Base-by-base conservation (phyloP, 2,888 invertebrate species). In the Limnephilus rhombicus region DNA sequence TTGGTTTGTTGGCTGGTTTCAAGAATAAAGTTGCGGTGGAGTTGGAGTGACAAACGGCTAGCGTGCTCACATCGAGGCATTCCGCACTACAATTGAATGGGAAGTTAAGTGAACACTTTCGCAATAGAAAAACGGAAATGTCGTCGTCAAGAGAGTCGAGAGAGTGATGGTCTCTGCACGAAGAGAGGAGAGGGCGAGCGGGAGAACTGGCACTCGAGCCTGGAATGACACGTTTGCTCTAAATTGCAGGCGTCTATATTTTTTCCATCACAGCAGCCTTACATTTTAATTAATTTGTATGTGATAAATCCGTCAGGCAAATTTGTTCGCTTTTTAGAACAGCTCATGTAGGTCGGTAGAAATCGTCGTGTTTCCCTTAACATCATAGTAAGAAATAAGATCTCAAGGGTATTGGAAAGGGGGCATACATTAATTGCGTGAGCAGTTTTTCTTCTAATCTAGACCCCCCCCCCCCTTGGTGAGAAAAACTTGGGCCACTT, bases 61-160 rank as follows among this genome's bases (percentile, higher is more conserved):
- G 88, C 53, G 87, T 87, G 87, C 34, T 87, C 87, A 18, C 68
- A 53, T 37, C 12, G 9, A 80, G 53, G 24, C 88, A 29, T 88
- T 88, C 88, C 88, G 37, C 88, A 24, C 68, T 68, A 53, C 88
- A 68, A n/a, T 88, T 37, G 68, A 53, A 88, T 88, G 80, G 88
- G 88, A 88, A 88, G 88, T 88, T 88, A 88, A 88, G 88, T 88
- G 88, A 68, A 31, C 88, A 68, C 88, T 88, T 88, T 88, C 88
- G 88, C 88, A 88, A 88, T 68, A 88, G 88, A 88, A 88, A 88
- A 88, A 88, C 24, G 88, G 68, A 88, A 88, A 88, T 88, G 49
- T 13, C 68, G 45, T 49, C 86, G 41, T 68, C 68, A 88, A 68
- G 88, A 88, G 87, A 53, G 88, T 9, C 34, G 53, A 88, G 15